phyloP scores from a whole-genome alignment of 2,113 vertebrate species.

The Alligator mississippiensis region DNA sequence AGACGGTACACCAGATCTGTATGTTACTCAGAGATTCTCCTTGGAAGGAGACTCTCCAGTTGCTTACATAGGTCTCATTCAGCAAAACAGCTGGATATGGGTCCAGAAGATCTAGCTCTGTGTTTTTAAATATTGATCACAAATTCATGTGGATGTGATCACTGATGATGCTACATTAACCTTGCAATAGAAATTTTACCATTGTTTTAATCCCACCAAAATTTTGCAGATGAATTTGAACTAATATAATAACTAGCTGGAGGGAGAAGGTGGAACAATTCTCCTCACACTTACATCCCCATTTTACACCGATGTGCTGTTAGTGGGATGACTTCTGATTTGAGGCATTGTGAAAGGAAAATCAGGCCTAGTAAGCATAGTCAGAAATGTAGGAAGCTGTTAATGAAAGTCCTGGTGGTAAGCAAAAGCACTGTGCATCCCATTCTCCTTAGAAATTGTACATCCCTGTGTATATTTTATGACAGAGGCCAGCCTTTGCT shows the following conservation, averaged over 20 bases:
- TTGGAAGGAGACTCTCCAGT: background rate
- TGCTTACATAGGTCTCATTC: background rate
- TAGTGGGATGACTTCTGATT: background rate
- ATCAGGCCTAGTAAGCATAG: background rate
- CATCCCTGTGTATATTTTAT: background rate
- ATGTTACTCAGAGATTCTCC: background rate
- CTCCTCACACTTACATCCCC: background rate
- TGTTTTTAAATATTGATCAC: background rate
- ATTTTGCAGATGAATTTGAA: background rate
- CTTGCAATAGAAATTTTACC: background rate
- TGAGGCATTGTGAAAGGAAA: background rate
- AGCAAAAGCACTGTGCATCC: background rate
- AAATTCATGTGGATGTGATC: background rate
- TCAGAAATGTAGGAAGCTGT: background rate
- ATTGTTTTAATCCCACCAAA: background rate
- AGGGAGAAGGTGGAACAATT: background rate
- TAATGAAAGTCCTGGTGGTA: background rate
- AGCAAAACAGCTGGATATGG: background rate
- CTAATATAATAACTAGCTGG: background rate
- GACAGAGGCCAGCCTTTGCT: background rate
- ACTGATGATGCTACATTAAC: background rate
- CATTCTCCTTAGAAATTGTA: background rate
- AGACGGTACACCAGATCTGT: background rate
- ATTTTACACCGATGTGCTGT: background rate
- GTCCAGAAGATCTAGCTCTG: background rate